These are phyloP conservation scores for Eublepharis macularius DNA, from an alignment of 2,113 vertebrate species.

Conservation along the genomic window DNA sequence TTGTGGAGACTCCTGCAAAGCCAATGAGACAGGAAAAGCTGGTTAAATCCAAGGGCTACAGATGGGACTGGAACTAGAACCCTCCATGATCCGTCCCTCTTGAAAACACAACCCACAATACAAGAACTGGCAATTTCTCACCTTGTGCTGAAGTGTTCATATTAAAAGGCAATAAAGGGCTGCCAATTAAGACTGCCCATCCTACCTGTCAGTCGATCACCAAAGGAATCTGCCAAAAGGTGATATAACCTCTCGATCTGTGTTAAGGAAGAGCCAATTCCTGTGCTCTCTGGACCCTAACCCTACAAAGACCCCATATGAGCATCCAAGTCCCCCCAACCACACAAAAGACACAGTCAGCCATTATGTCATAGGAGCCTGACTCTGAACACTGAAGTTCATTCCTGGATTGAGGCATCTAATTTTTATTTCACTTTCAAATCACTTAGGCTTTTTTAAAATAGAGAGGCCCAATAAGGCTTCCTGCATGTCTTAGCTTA, in stretches of 20 bases:
- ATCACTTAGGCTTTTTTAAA: not conserved
- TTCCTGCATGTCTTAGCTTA: too few relatives aligned
- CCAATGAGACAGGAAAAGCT: not conserved
- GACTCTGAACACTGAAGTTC: too few relatives aligned
- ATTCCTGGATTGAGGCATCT: too few relatives aligned
- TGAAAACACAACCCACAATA: not conserved
- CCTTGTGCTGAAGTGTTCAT: too few relatives aligned
- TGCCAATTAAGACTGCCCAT: not conserved
- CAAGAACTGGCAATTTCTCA: too few relatives aligned
- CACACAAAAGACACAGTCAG: too few relatives aligned
- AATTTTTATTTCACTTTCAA: too few relatives aligned
- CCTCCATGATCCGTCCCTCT: not conserved
- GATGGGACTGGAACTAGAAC: not conserved
- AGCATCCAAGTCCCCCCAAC: not conserved
- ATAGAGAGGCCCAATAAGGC: not conserved
- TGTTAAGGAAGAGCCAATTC: not conserved
- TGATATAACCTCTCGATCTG: not conserved
- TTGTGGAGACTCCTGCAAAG: constrained; percentile 91
- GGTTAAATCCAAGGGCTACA: not conserved
- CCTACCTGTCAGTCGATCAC: not conserved
- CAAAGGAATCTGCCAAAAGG: not conserved
- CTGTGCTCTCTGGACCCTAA: not conserved
- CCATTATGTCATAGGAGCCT: too few relatives aligned
- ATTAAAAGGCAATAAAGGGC: not conserved
- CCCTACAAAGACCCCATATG: not conserved